Conservation (phyloP, 2,888 invertebrate species). For the Coleophora flavipennella region DNA sequence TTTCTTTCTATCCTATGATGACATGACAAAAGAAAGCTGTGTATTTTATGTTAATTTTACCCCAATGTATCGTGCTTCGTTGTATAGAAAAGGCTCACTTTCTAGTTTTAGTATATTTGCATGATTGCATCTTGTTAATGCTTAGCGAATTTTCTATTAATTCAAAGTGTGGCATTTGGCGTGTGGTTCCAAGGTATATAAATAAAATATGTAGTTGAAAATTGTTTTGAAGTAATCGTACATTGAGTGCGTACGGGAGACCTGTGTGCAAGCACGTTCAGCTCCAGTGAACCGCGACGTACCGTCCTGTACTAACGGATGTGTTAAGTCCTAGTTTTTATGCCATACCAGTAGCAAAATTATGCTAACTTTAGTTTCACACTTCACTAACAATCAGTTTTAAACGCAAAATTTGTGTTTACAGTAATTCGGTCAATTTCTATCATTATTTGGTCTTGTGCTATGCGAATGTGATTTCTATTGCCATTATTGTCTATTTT, state of each 20-base stretch:
- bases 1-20: conserved; percentile 24
- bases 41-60: conserved; percentile 17
- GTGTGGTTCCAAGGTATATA: too few relatives aligned
- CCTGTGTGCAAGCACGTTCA: conserved; percentile 50
- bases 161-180: too few relatives aligned
- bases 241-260: conserved; percentile 18
- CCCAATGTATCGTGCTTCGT: conserved; percentile 15
- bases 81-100: conserved; percentile 40
- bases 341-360: background rate
- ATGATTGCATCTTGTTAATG: conserved; percentile 33
- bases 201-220: conserved; percentile 13
- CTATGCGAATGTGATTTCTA: conserved; percentile 45
- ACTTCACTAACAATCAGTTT: background rate
- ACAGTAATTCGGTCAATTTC: conserved; percentile 30
- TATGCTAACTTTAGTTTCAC: conserved; percentile 1
- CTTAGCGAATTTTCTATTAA: conserved; percentile 33
- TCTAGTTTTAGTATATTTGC: conserved; percentile 43
- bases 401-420: conserved; percentile 24
- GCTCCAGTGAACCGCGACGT: conserved; percentile 63
- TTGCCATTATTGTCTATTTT: conserved; percentile 12
- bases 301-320: conserved; percentile 60
- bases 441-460: conserved; percentile 21
- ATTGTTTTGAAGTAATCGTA: conserved; percentile 11
- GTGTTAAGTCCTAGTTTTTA: conserved; percentile 22
- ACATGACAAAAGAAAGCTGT: conserved; percentile 14